phyloP scores from a whole-genome alignment of 2,797 vertebrate species.

The Delichon dasypus region DNA sequence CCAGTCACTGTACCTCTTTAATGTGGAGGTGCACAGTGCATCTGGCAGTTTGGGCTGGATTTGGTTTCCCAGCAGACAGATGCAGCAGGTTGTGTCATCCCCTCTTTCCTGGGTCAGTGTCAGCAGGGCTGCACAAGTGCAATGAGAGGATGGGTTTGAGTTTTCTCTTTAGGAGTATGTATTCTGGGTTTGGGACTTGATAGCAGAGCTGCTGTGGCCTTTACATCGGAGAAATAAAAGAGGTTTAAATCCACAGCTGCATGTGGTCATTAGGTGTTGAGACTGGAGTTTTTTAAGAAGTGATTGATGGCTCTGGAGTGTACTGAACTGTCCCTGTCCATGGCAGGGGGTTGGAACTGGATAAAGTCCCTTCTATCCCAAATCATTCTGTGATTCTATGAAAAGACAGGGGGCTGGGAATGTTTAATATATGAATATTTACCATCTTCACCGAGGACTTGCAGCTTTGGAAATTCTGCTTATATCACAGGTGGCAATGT shows the following conservation, averaged over 20 bases:
- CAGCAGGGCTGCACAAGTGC: neutral
- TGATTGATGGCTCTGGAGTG: neutral
- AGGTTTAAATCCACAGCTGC: neutral
- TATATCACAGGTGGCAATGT: rapidly evolving
- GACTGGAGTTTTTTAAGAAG: neutral
- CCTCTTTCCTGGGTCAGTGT: neutral
- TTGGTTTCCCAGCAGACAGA: neutral
- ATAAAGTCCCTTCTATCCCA: neutral
- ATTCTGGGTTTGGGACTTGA: neutral
- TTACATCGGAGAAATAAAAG: neutral
- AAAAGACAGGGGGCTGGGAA: neutral
- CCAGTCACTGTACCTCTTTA: neutral
- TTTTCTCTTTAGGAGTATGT: neutral
- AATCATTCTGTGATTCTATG: neutral
- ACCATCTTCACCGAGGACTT: neutral
- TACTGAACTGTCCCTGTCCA: neutral
- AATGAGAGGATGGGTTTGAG: neutral
- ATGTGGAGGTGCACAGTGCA: neutral
- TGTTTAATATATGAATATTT: neutral
- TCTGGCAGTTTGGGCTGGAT: neutral
- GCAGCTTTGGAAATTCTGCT: neutral
- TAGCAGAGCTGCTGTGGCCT: neutral
- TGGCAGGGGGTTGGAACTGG: neutral
- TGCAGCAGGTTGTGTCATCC: rapidly evolving
- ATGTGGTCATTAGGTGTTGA: neutral